Percentiles rank a stretch among this genome's conserved stretches.
These are phyloP conservation scores for Cyphomyrus plagiostoma DNA, from an alignment of 2,113 vertebrate genomes.

Conservation along the genomic window DNA sequence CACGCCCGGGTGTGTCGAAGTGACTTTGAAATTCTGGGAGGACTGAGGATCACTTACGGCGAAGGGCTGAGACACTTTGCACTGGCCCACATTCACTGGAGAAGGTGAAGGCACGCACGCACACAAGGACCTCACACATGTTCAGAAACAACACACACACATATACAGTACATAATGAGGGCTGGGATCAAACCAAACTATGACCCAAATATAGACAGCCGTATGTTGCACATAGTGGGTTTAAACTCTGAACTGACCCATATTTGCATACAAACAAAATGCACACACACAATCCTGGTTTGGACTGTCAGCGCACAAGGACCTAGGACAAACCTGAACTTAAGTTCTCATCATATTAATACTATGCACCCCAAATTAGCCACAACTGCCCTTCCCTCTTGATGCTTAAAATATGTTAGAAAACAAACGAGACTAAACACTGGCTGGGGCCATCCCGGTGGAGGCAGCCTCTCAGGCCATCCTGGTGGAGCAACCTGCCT, in stretches of 20 bases:
- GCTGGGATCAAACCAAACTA: neutral
- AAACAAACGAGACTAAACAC: neutral
- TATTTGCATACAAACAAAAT: neutral
- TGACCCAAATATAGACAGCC: neutral
- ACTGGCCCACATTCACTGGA: neutral
- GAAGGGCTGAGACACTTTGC: neutral
- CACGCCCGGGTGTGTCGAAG: constrained; percentile 5
- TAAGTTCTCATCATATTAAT: constrained; percentile 14
- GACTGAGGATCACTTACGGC: constrained; percentile 11
- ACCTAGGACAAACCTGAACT: constrained; percentile 4
- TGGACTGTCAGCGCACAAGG: neutral
- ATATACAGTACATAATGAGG: neutral
- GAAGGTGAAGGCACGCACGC: neutral
- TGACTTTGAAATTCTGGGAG: constrained; percentile 21
- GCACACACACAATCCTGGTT: constrained; percentile 7
- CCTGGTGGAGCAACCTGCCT: neutral
- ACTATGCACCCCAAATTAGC: neutral
- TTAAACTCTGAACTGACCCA: neutral
- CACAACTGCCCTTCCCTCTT: neutral
- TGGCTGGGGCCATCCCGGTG: neutral
- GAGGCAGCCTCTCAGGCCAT: neutral
- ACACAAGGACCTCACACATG: neutral
- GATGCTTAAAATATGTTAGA: neutral
- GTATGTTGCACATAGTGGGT: neutral
- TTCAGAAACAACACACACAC: neutral